Conservation (phyloP, 2,797 vertebrate species). For the Lagorchestes hirsutus region DNA sequence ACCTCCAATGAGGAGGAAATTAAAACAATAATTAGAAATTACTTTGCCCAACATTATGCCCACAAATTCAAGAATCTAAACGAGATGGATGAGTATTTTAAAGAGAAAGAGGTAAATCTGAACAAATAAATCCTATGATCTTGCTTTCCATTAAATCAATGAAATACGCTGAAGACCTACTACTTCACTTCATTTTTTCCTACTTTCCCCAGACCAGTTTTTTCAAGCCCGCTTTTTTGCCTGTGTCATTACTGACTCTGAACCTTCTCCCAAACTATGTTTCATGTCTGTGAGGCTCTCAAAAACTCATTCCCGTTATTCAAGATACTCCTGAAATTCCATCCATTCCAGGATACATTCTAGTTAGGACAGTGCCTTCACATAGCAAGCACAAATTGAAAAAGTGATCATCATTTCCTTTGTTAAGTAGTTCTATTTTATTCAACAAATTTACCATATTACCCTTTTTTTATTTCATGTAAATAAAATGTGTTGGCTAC, state of each 20-base stretch:
- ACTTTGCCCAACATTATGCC: no score
- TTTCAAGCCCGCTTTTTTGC: background rate
- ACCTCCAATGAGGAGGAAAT: no score
- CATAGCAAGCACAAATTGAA: conserved; percentile 13
- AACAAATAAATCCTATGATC: background rate
- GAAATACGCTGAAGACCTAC: background rate
- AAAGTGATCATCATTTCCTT: conserved; percentile 33
- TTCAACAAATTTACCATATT: conserved; percentile 16
- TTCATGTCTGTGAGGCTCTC: background rate
- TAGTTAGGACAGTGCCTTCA: background rate
- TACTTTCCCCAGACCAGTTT: background rate
- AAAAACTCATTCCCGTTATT: conserved; percentile 3
- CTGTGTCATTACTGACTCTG: background rate
- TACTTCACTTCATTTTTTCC: background rate
- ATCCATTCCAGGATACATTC: conserved; percentile 12
- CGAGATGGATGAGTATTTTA: no score
- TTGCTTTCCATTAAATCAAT: background rate
- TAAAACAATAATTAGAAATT: no score
- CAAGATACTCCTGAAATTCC: conserved; percentile 30
- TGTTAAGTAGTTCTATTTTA: conserved; percentile 24
- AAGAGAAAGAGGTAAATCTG: background rate
- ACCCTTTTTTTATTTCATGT: conserved; percentile 24
- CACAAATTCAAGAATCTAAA: no score
- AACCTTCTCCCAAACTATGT: background rate
- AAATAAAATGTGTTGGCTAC: background rate